A percentile compares a stretch with the other conserved stretches of the same genome.
These are phyloP conservation scores for Hippocampus kuda DNA, from an alignment of 2,797 vertebrate species.

Conservation along the genomic window DNA sequence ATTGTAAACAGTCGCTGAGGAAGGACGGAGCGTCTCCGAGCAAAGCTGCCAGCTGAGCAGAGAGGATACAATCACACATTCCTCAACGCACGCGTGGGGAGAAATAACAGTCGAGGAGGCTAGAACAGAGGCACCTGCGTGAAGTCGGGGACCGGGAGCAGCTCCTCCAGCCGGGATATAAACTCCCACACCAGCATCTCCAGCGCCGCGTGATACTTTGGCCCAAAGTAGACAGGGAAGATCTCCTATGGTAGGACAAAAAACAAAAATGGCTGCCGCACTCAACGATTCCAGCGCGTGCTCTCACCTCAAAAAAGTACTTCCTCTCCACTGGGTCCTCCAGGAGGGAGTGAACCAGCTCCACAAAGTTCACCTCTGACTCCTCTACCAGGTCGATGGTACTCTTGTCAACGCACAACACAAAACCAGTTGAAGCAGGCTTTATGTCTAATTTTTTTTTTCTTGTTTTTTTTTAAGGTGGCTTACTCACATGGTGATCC, in stretches of 20 bases:
- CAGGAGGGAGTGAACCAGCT: conserved; percentile 59
- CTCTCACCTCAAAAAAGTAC: conserved; percentile 62
- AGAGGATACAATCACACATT: conserved; percentile 14
- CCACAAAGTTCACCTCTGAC: conserved; percentile 64
- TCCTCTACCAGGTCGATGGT: conserved; percentile 64
- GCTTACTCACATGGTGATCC: conserved; percentile 48
- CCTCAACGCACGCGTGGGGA: too few relatives aligned
- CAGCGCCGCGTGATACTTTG: conserved; percentile 58
- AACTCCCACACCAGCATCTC: conserved; percentile 73
- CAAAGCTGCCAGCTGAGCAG: conserved; percentile 51
- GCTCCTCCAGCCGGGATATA: conserved; percentile 67
- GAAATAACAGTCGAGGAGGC: background rate
- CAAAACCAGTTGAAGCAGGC: background rate
- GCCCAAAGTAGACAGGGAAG: conserved; percentile 60
- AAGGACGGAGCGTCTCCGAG: conserved; percentile 53
- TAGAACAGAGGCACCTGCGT: conserved; percentile 61
- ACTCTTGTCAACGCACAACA: conserved; percentile 28
- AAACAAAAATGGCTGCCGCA: background rate
- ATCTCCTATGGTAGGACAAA: conserved; percentile 41
- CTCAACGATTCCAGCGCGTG: background rate
- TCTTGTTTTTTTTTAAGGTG: too few relatives aligned
- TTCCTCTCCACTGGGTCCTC: conserved; percentile 54
- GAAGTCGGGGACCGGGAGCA: conserved; percentile 63
- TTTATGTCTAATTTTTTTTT: background rate
- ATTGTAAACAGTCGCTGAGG: conserved; percentile 57